Evolutionary conservation across 2,888 invertebrate species (phyloP).

Genomic region (Branchellion lobata): DNA sequence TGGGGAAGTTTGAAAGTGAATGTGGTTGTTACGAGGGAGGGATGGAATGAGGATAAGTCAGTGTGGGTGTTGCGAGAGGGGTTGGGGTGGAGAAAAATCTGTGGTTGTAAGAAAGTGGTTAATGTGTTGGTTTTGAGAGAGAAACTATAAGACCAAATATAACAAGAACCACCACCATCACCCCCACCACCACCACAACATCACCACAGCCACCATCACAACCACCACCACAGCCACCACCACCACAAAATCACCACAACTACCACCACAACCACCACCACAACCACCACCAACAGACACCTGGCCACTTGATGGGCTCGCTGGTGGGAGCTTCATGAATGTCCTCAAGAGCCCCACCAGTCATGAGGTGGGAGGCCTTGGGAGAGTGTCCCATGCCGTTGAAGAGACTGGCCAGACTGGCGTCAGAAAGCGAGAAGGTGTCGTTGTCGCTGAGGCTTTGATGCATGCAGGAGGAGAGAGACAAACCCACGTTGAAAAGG

Average conservation of each 20-base stretch:
- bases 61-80: too few relatives aligned
- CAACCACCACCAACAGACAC: too few relatives aligned
- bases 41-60: too few relatives aligned
- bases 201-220: too few relatives aligned
- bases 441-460: constrained; percentile 82
- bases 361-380: constrained; percentile 73
- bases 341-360: constrained; percentile 67
- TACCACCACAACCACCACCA: too few relatives aligned
- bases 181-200: too few relatives aligned
- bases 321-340: constrained; percentile 58
- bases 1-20: neutral
- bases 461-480: constrained; percentile 96
- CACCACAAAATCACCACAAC: too few relatives aligned
- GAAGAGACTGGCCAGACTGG: constrained; percentile 49
- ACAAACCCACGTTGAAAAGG: constrained; percentile 76
- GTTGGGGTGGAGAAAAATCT: too few relatives aligned
- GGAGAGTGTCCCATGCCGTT: constrained; percentile 58
- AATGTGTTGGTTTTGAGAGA: neutral
- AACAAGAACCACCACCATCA: too few relatives aligned
- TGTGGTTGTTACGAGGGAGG: neutral
- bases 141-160: too few relatives aligned
- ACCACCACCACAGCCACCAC: too few relatives aligned
- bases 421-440: constrained; percentile 59
- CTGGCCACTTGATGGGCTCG: constrained; percentile 60
- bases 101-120: neutral